These are phyloP conservation scores for Callinectes sapidus DNA, from an alignment of 2,888 invertebrate species.

Conservation along the genomic window DNA sequence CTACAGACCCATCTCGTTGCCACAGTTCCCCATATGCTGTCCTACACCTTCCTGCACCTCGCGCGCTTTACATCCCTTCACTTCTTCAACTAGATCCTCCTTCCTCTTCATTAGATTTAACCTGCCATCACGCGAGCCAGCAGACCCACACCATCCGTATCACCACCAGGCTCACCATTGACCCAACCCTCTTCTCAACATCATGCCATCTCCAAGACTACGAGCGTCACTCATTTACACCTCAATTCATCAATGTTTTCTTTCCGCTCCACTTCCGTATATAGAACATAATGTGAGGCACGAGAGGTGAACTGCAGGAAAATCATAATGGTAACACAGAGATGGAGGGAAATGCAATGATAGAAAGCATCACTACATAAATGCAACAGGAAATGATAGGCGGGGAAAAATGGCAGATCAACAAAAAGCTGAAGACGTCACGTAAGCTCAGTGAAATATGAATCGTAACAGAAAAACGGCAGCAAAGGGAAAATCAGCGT, in stretches of 20 bases:
- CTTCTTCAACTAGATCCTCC: neutral
- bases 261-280: too few relatives aligned
- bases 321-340: neutral
- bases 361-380: neutral
- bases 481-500: neutral
- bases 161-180: neutral
- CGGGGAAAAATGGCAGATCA: neutral
- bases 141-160: neutral
- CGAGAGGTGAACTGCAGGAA: neutral
- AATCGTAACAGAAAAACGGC: neutral
- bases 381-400: neutral
- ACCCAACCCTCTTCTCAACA: neutral
- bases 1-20: neutral
- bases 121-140: neutral
- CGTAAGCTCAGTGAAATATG: neutral
- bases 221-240: too few relatives aligned
- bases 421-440: neutral
- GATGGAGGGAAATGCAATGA: neutral
- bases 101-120: conserved; percentile 20
- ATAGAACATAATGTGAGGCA: neutral
- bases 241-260: too few relatives aligned
- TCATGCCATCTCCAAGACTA: neutral
- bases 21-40: neutral
- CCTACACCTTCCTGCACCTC: neutral
- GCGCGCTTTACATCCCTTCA: neutral